Evolutionary conservation across 2,113 vertebrate genomes (phyloP), one percentile per base, ranked within the genome.

Genomic region (Bujurquina vittata): DNA sequence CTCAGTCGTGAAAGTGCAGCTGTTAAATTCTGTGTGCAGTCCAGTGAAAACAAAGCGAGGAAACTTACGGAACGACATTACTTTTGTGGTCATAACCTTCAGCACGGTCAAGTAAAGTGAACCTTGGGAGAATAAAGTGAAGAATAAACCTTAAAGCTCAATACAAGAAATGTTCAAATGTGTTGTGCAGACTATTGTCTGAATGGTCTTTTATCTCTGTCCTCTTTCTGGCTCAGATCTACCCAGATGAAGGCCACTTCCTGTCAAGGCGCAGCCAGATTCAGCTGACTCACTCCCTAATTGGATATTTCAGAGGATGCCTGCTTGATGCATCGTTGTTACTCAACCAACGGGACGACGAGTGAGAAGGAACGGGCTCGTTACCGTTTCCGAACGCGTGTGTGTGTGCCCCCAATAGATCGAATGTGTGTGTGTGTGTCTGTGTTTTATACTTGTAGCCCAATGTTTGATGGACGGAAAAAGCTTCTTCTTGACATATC

Each of bases 231-330:
- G 81, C 29, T 23, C 91, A 99, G 98, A 97, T 99, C 79, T 99
- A 97, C 87, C 98, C 98, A 1, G 98, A 99, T 87, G 98, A 99
- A 94, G 98, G 97, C 85, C 97, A 99, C 94, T 96, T 96, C 35
- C 94, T 97, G 89, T 97, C 97, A 0, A 95, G 95, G 86, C 97
- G 95, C 88, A 98, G 97, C 94, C 96, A 94, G 89, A 96, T 96
- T 72, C 98, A 99, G 87, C 96, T 98, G 87, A 97, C 97, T 91
- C 96, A 96, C 91, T 97, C 97, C 89, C 96, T 99, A 69, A 96
- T 97, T 87, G 96, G 96, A 78, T 98, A 98, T 93, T 99, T 99
- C 91, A 95, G 95, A 94, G 96, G 96, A 82, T 99, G 98, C 81
- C 96, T 99, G 91, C 96, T 97, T 69, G 97, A 97, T 85, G 94